Evolutionary conservation across 2,888 invertebrate genomes (phyloP).

Genomic region (Aplocera efformata): DNA sequence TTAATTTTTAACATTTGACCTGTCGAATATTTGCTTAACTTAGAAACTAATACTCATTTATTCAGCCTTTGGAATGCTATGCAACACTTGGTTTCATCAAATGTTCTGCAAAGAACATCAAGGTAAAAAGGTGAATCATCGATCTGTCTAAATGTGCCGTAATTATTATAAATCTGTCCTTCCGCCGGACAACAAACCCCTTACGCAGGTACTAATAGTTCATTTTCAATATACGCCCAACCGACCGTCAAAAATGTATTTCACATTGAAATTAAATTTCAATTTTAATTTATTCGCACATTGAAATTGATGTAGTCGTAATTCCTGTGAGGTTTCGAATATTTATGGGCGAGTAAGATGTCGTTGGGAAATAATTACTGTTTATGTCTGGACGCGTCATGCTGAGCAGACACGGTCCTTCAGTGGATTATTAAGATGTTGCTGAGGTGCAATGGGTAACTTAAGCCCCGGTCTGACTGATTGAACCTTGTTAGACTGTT

Average conservation of each 20-base stretch:
- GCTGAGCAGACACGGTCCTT: slow-evolving; percentile 71
- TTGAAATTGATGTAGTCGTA: slow-evolving; percentile 47
- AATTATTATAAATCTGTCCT: too few relatives aligned
- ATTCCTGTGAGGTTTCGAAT: slow-evolving; percentile 43
- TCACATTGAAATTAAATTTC: slow-evolving; percentile 36
- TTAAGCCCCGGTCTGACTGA: slow-evolving; percentile 3
- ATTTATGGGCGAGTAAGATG: slow-evolving; percentile 59
- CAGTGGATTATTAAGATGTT: slow-evolving; percentile 73
- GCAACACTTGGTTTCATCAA: too few relatives aligned
- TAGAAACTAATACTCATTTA: too few relatives aligned
- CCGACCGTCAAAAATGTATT: slow-evolving; percentile 32
- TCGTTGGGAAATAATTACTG: slow-evolving; percentile 72
- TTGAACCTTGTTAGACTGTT: neutral
- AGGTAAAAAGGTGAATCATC: too few relatives aligned
- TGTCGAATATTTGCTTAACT: too few relatives aligned
- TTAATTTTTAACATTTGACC: too few relatives aligned
- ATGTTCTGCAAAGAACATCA: slow-evolving; percentile 37
- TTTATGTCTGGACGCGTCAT: slow-evolving; percentile 59
- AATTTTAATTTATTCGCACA: slow-evolving; percentile 43
- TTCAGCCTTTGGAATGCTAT: too few relatives aligned
- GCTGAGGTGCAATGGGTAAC: slow-evolving; percentile 8
- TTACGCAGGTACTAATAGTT: slow-evolving; percentile 12
- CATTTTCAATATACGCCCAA: slow-evolving; percentile 18
- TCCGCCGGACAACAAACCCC: slow-evolving; percentile 25
- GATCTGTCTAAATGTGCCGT: too few relatives aligned